Evolutionary conservation across 2,113 vertebrate species (phyloP).

Genomic region (Otis tarda): DNA sequence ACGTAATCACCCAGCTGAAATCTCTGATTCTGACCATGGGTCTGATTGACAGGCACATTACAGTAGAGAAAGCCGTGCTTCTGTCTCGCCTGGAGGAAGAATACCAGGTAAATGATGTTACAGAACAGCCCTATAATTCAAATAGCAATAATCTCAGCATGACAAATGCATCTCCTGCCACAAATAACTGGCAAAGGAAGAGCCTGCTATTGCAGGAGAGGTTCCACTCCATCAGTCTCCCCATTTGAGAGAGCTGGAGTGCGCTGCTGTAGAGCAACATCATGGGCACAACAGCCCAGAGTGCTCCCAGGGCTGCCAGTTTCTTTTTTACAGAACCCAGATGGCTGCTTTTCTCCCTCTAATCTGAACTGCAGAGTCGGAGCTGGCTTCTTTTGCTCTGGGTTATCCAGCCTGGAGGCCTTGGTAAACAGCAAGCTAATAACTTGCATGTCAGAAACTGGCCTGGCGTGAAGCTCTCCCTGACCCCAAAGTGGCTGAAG

Average conservation of each 20-base stretch:
- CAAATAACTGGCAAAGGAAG: constrained; percentile 37
- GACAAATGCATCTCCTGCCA: constrained; percentile 34
- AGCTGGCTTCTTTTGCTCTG: constrained; percentile 12
- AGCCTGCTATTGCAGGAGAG: constrained; percentile 16
- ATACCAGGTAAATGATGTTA: constrained; percentile 85
- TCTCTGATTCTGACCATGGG: constrained; percentile 90
- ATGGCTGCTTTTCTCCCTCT: constrained; percentile 19
- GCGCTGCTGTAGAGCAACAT: not conserved
- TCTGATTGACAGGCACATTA: constrained; percentile 87
- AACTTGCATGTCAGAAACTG: not conserved
- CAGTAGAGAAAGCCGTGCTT: constrained; percentile 90
- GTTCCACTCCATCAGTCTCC: constrained; percentile 12
- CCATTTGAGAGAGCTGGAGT: not conserved
- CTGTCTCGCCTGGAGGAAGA: constrained; percentile 95
- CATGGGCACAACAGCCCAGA: not conserved
- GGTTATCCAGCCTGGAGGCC: constrained; percentile 12
- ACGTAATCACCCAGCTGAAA: constrained; percentile 91
- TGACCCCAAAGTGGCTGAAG: not conserved
- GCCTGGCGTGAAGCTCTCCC: not conserved
- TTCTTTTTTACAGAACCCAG: constrained; percentile 20
- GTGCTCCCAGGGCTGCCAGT: constrained; percentile 16
- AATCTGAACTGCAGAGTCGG: not conserved
- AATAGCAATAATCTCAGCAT: constrained; percentile 46
- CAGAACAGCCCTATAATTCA: constrained; percentile 42
- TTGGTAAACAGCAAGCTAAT: constrained; percentile 2